These are phyloP conservation scores for Jacana jacana DNA, from an alignment of 2,113 vertebrate genomes.

Conservation along the genomic window DNA sequence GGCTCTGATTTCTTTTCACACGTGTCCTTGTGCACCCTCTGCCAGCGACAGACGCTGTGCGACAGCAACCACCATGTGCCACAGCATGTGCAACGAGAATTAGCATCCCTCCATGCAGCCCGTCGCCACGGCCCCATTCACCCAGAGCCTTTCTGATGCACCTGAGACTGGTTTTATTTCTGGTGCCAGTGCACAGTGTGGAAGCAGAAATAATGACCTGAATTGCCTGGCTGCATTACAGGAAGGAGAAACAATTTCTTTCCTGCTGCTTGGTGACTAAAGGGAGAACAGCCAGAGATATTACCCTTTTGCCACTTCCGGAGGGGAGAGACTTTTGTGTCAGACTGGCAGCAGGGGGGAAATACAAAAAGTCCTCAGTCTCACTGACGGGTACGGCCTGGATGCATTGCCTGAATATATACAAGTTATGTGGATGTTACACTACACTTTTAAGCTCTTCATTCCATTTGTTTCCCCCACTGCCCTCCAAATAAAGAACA, in stretches of 20 bases:
- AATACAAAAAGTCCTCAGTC: neutral
- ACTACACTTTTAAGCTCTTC: neutral
- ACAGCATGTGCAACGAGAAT: accelerated
- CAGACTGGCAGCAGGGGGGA: neutral
- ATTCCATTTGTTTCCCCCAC: neutral
- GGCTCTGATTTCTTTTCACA: neutral
- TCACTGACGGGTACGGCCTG: neutral
- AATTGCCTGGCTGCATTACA: neutral
- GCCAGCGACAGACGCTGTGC: neutral
- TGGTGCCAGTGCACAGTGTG: neutral
- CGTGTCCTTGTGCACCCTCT: neutral
- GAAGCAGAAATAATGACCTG: neutral
- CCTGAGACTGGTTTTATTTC: neutral
- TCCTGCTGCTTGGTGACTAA: neutral
- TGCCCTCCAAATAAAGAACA: neutral
- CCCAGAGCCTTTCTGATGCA: neutral
- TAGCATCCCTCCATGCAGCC: neutral
- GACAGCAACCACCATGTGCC: neutral
- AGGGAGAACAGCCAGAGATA: neutral
- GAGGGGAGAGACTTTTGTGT: neutral
- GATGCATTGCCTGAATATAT: neutral
- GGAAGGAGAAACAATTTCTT: conserved; percentile 12
- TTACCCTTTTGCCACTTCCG: neutral
- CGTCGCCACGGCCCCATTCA: neutral
- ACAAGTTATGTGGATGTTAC: neutral